These are phyloP conservation scores for Eledone cirrhosa DNA, from an alignment of 2,888 invertebrate species.

Conservation along the genomic window DNA sequence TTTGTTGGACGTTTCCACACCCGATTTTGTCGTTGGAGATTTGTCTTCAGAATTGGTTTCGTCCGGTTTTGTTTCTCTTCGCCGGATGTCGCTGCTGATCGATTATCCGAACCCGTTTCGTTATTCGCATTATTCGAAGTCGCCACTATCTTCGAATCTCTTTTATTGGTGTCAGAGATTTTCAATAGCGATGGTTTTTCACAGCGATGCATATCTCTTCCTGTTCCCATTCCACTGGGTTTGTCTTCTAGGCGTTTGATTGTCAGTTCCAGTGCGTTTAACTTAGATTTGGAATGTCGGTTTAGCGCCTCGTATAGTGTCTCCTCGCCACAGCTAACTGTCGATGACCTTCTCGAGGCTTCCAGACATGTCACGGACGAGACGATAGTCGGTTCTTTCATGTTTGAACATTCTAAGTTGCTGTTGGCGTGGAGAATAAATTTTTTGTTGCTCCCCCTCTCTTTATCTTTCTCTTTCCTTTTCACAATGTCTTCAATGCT, in stretches of 20 bases:
- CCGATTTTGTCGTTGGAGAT: not conserved
- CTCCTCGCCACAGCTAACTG: too few species aligned
- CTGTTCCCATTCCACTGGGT: not conserved
- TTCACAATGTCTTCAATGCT: not conserved
- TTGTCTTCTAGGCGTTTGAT: conserved; percentile 21
- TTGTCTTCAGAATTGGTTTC: not conserved
- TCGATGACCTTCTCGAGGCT: not conserved
- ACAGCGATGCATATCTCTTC: not conserved
- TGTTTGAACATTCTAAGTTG: not conserved
- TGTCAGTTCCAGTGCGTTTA: not conserved
- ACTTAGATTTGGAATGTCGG: not conserved
- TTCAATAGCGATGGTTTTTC: not conserved
- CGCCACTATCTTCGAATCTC: not conserved
- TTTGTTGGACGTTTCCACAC: not conserved
- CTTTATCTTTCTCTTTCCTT: not conserved
- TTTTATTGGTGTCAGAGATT: too few species aligned
- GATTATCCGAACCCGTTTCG: not conserved
- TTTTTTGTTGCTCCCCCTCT: not conserved
- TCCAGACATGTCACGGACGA: not conserved
- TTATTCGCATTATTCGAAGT: not conserved
- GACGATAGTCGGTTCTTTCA: not conserved
- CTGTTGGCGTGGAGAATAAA: not conserved
- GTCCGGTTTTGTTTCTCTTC: conserved; percentile 6
- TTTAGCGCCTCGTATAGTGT: not conserved
- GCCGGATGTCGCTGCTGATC: not conserved